Evolutionary conservation across 2,888 invertebrate genomes (phyloP).

Genomic region (Apomyelois bistriatella): DNA sequence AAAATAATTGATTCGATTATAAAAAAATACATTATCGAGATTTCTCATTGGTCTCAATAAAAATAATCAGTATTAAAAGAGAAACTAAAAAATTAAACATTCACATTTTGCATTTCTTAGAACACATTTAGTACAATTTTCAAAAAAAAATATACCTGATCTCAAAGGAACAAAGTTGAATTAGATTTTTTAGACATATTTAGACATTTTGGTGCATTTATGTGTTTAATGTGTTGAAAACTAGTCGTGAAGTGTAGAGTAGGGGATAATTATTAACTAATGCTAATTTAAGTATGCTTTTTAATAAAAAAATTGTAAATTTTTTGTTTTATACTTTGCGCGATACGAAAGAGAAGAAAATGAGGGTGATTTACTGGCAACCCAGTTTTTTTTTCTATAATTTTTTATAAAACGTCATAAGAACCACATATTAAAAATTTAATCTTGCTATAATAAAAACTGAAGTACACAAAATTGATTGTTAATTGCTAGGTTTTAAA

Average conservation of each 20-base stretch:
- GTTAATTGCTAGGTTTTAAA: no score
- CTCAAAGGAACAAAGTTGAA: slow-evolving; percentile 53
- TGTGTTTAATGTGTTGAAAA: slow-evolving; percentile 4
- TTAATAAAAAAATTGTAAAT: neutral
- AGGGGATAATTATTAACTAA: slow-evolving; percentile 9
- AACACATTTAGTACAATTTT: slow-evolving; percentile 28
- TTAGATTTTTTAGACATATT: slow-evolving; percentile 1
- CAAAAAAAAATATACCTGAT: slow-evolving; percentile 36
- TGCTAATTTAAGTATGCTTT: neutral
- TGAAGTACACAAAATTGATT: no score
- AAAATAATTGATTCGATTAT: no score
- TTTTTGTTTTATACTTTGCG: neutral
- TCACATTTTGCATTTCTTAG: slow-evolving; percentile 17
- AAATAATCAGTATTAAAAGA: slow-evolving; percentile 12
- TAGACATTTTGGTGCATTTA: slow-evolving; percentile 19
- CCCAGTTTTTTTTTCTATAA: no score
- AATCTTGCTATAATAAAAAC: no score
- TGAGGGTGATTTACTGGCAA: no score
- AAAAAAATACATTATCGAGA: neutral
- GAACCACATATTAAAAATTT: no score
- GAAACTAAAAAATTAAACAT: slow-evolving; percentile 10
- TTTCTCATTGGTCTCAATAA: slow-evolving; percentile 2
- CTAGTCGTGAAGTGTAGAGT: slow-evolving; percentile 10
- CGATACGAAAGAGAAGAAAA: no score
- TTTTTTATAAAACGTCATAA: no score